phyloP scores from a whole-genome alignment of 2,797 vertebrate species.

The Knipowitschia caucasica region DNA sequence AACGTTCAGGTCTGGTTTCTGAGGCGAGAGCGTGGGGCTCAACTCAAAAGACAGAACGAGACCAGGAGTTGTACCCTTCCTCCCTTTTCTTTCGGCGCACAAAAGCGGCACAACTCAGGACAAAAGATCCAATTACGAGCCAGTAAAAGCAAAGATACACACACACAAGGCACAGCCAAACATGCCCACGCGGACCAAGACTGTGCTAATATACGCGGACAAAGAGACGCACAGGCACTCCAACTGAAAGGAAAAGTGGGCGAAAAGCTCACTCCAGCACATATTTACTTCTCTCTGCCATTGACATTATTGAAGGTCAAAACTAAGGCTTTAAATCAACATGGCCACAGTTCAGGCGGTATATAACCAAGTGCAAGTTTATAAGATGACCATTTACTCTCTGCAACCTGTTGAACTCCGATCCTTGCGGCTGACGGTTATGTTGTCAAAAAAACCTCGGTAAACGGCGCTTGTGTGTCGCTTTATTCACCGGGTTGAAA shows the following conservation, averaged over 20 bases:
- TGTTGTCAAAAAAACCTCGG: slow-evolving; percentile 8
- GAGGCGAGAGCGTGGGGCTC: slow-evolving; percentile 65
- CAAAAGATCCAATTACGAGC: slow-evolving; percentile 78
- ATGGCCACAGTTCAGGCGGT: background rate
- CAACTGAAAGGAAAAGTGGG: slow-evolving; percentile 30
- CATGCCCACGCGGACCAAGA: slow-evolving; percentile 54
- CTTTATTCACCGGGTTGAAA: slow-evolving; percentile 41
- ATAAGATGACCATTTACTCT: background rate
- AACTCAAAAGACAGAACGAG: slow-evolving; percentile 67
- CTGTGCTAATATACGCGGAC: slow-evolving; percentile 43
- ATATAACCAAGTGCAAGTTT: background rate
- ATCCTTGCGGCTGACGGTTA: background rate
- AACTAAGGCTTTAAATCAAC: slow-evolving; percentile 2
- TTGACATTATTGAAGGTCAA: slow-evolving; percentile 20
- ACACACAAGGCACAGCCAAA: slow-evolving; percentile 57
- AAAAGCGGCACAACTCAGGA: slow-evolving; percentile 68
- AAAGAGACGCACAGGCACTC: slow-evolving; percentile 41
- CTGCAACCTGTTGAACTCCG: background rate
- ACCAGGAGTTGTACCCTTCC: slow-evolving; percentile 66
- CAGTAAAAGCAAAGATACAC: slow-evolving; percentile 66
- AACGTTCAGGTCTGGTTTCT: slow-evolving; percentile 63
- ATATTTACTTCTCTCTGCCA: slow-evolving; percentile 35
- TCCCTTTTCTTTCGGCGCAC: slow-evolving; percentile 64
- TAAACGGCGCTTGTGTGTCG: slow-evolving; percentile 26
- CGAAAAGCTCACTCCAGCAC: slow-evolving; percentile 22